phyloP scores from a whole-genome alignment of 2,888 invertebrate species.

The Hetaerina titia region DNA sequence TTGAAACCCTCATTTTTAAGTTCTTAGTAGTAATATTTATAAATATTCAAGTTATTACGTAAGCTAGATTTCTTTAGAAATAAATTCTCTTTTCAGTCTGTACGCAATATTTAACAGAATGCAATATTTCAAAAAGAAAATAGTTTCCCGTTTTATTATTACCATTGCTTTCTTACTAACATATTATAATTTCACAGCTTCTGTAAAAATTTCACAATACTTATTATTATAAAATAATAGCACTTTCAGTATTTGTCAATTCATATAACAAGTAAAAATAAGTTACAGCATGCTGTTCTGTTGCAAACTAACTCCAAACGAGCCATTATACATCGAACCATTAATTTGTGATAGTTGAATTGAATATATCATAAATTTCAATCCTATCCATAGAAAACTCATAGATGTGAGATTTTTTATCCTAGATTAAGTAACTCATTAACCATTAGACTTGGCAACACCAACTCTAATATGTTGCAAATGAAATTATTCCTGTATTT shows the following conservation, averaged over 20 bases:
- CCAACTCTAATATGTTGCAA: constrained; percentile 28
- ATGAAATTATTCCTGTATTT: constrained; percentile 47
- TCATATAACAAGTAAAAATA: not conserved
- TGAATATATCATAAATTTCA: constrained; percentile 32
- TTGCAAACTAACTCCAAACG: constrained; percentile 1
- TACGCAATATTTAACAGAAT: not conserved
- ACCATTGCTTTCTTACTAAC: constrained; percentile 13
- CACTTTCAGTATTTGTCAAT: not conserved
- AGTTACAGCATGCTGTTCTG: constrained; percentile 14
- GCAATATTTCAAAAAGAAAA: not conserved
- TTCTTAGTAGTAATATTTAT: not conserved
- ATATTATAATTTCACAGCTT: not conserved
- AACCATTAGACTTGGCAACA: constrained; percentile 61
- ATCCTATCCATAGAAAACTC: constrained; percentile 24
- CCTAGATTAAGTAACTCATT: constrained; percentile 35
- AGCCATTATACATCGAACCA: constrained; percentile 34
- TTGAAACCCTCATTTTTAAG: not conserved
- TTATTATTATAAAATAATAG: not conserved
- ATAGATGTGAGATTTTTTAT: constrained; percentile 40
- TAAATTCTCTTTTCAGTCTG: not conserved
- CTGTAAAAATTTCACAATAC: not conserved
- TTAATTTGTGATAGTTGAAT: constrained; percentile 55
- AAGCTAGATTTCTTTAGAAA: constrained; percentile 6
- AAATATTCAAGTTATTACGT: not conserved
- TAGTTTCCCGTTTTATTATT: constrained; percentile 12